Percentiles rank a stretch among this genome's conserved stretches.
Evolutionary conservation across 2,888 invertebrate genomes (phyloP).

Genomic region (Keiferia lycopersicella): DNA sequence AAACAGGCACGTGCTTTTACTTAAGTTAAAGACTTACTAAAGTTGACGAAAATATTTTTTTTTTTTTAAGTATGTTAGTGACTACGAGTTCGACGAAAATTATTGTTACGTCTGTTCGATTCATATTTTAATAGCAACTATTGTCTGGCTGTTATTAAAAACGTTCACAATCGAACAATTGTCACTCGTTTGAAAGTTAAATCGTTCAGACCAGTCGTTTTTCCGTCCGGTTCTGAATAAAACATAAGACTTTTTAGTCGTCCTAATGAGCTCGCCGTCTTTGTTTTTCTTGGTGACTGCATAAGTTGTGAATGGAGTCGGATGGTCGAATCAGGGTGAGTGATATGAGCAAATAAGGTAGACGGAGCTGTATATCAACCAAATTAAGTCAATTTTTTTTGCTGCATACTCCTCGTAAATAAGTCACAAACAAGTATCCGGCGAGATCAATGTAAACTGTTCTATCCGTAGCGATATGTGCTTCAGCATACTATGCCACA

Average conservation of each 20-base stretch:
- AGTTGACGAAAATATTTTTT: no score
- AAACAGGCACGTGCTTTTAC: not conserved
- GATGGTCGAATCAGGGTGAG: conserved; percentile 38
- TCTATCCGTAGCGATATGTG: no score
- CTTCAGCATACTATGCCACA: no score
- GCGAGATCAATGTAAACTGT: no score
- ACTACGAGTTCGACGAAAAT: no score
- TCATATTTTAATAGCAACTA: not conserved
- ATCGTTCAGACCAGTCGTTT: conserved; percentile 70
- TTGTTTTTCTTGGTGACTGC: conserved; percentile 73
- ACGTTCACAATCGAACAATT: conserved; percentile 63
- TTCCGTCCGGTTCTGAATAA: conserved; percentile 66
- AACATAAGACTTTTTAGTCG: conserved; percentile 72
- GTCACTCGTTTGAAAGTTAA: conserved; percentile 76
- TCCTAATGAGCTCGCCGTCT: conserved; percentile 68
- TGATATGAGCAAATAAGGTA: no score
- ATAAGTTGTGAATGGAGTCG: conserved; percentile 73
- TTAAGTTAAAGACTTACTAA: no score
- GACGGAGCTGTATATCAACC: no score
- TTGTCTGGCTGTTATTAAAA: conserved; percentile 50
- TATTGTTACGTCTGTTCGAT: not conserved
- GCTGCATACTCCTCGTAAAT: no score
- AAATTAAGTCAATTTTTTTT: no score
- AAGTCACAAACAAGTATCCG: no score
- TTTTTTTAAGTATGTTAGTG: not conserved